Percentiles rank a stretch among this genome's conserved stretches.
Conservation (phyloP, 2,888 invertebrate species). For the Dolichomitus sp. region DNA sequence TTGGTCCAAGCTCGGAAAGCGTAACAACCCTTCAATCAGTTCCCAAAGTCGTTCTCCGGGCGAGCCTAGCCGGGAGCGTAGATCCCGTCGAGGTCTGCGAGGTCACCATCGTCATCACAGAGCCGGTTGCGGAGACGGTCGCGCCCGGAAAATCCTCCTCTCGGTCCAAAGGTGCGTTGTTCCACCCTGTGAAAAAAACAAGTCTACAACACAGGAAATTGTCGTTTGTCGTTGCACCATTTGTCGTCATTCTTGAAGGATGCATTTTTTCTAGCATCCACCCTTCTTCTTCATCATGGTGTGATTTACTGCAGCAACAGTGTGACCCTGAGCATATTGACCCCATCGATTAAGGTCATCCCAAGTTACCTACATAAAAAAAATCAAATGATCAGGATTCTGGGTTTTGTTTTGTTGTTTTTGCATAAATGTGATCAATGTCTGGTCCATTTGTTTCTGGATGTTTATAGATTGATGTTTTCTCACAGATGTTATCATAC, state of each 20-base stretch:
- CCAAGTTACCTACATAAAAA: background rate
- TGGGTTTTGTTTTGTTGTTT: background rate
- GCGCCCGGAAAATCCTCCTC: slow-evolving; percentile 60
- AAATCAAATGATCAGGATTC: background rate
- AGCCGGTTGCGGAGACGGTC: slow-evolving; percentile 66
- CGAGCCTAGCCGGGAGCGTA: slow-evolving; percentile 52
- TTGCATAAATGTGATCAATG: background rate
- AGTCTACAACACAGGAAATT: background rate
- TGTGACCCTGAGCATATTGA: background rate
- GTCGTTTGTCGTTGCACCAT: slow-evolving; percentile 18
- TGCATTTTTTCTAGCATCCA: background rate
- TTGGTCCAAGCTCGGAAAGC: slow-evolving; percentile 2
- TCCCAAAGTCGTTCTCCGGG: slow-evolving; percentile 48
- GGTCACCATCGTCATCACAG: slow-evolving; percentile 75
- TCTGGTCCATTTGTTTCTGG: slow-evolving; percentile 27
- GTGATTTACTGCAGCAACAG: background rate
- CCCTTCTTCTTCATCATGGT: background rate
- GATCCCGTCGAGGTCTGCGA: slow-evolving; percentile 76
- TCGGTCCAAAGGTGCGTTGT: slow-evolving; percentile 77
- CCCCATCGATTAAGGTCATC: background rate
- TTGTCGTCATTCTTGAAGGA: slow-evolving; percentile 17
- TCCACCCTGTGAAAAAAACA: background rate
- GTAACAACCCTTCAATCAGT: slow-evolving; percentile 35
- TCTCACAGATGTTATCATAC: slow-evolving; percentile 37
- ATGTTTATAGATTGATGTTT: slow-evolving; percentile 14